Evolutionary conservation across 2,888 invertebrate genomes (phyloP).

Genomic region (Ochropleura plecta): DNA sequence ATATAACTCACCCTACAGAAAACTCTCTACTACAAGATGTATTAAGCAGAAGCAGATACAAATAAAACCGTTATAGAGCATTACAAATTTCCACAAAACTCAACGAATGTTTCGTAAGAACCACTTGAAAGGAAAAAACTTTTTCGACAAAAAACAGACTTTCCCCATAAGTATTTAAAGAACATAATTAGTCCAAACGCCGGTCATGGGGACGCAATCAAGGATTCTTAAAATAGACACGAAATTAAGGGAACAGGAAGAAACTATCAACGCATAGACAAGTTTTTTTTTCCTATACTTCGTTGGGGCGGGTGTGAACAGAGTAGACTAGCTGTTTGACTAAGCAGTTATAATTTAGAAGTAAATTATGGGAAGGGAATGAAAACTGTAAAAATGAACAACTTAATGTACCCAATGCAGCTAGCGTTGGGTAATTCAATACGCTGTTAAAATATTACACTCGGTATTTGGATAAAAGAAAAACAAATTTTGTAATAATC

Average conservation of each 20-base stretch:
- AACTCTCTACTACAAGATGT: background rate
- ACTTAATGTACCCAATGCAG: slow-evolving; percentile 15
- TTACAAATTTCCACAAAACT: slow-evolving; percentile 1
- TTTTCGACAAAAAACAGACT: slow-evolving; percentile 51
- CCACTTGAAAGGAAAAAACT: background rate
- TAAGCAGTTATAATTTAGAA: slow-evolving; percentile 15
- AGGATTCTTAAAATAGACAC: slow-evolving; percentile 51
- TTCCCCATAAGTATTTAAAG: slow-evolving; percentile 44
- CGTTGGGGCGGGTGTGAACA: background rate
- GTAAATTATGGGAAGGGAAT: background rate
- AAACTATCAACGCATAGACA: slow-evolving; percentile 30
- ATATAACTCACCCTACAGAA: background rate
- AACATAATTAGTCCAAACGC: slow-evolving; percentile 61
- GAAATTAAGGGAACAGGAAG: slow-evolving; percentile 43
- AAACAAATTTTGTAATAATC: background rate
- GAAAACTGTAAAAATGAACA: background rate
- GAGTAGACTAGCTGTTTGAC: slow-evolving; percentile 8
- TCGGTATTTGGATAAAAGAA: background rate
- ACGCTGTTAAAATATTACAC: background rate
- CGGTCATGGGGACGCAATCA: slow-evolving; percentile 59
- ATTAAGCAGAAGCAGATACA: background rate
- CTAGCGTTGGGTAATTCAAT: background rate
- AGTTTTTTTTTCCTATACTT: background rate
- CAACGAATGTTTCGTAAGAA: slow-evolving; percentile 1
- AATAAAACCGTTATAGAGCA: background rate